Evolutionary conservation across 2,113 vertebrate species (phyloP), one percentile per base, ranked within the genome.

Genomic region (Vireo altiloquus): DNA sequence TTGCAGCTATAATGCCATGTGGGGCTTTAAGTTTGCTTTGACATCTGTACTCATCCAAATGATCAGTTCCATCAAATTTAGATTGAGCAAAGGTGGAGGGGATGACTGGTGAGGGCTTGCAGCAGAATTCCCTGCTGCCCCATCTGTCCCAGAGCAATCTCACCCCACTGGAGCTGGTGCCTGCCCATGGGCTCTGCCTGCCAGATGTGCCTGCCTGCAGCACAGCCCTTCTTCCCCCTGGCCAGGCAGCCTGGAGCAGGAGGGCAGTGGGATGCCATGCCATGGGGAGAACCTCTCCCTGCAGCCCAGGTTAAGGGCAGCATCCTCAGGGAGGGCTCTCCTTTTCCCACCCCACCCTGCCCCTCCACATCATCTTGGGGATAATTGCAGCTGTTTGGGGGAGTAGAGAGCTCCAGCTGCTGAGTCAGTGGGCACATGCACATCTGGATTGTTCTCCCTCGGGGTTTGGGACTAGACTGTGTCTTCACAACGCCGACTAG

Each of bases 51-150:
- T 68, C 8, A 11, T 23, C 10, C 2, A 2, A 49, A 52, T 31
- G 22, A n/a, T 54, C 46, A 66, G 13, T 37, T 47, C 17, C 11
- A 46, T 68, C 2, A 7, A 68, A 50, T 64, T 50, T 64, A 44
- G 27, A n/a, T 52, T 0, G 2, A 86, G 37, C 16, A 28, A 72
- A 82, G 37, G 19, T 1, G 1, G 27, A 50, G 23, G 19, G 40
- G 19, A 31, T 0, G 1, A 13, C 27, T 40, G 6, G 24, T 0
- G 1, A 87, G 33, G 31, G 7, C 7, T 37, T 75, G 42, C 5
- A 16, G 57, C 20, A 28, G 27, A 68, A 13, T 7, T 79, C 11
- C 18, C 21, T 35, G 64, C 65, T 84, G 21, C 30, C 50, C 8
- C 0, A 1, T 81, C 46, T 1, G 0, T 9, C 44, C 28, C 1